These are phyloP conservation scores for Cyanistes caeruleus DNA, from an alignment of 2,113 vertebrate species.

Conservation along the genomic window DNA sequence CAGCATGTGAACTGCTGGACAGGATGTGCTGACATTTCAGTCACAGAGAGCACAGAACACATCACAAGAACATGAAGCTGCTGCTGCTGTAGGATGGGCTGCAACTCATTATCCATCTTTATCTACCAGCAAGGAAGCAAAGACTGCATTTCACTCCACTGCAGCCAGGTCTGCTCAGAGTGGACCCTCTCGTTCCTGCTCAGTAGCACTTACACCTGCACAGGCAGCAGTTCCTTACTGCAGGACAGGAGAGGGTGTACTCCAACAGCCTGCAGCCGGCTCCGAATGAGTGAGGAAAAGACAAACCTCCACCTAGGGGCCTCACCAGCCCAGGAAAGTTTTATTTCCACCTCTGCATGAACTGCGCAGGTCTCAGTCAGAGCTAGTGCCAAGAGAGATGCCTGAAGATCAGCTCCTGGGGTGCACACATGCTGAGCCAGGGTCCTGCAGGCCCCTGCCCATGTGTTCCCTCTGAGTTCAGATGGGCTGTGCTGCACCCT, in stretches of 20 bases:
- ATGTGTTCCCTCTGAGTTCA: rapidly evolving
- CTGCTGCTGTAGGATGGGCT: neutral
- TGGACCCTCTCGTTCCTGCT: rapidly evolving
- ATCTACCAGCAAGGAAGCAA: neutral
- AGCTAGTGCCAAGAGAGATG: neutral
- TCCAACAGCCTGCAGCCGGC: neutral
- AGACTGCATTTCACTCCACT: neutral
- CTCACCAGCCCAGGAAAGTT: neutral
- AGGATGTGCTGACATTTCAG: neutral
- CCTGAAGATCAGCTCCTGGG: neutral
- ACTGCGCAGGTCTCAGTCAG: neutral
- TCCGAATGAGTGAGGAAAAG: neutral
- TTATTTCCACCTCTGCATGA: neutral
- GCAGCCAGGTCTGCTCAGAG: neutral
- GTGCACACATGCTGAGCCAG: rapidly evolving
- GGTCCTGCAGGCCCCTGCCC: neutral
- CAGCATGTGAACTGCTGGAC: neutral
- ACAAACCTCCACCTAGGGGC: neutral
- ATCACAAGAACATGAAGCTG: neutral
- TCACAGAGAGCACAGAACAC: rapidly evolving
- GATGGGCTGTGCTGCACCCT: neutral
- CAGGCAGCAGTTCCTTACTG: neutral
- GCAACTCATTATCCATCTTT: neutral
- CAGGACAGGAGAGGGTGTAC: neutral
- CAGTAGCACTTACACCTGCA: neutral